Conservation (phyloP, 1,140 invertebrate species). For the Scylla paramamosain region DNA sequence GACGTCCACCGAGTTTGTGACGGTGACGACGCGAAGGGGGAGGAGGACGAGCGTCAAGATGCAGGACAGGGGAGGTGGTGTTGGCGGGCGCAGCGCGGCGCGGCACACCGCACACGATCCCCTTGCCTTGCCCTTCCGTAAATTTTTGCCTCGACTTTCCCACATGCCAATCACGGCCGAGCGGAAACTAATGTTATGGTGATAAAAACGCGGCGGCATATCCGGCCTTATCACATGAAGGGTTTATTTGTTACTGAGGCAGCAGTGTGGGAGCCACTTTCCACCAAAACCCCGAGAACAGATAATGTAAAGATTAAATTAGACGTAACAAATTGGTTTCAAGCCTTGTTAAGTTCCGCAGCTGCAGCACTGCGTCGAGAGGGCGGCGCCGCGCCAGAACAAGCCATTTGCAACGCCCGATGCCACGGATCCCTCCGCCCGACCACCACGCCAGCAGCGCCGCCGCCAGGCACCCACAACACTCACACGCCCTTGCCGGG, state of each 20-base stretch:
- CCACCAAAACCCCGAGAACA: not conserved
- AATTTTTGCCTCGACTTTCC: not conserved
- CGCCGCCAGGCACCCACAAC: not conserved
- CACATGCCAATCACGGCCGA: not conserved
- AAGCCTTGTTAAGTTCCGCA: constrained; percentile 38
- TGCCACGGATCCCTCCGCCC: not conserved
- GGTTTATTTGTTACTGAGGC: not conserved
- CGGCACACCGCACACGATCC: not conserved
- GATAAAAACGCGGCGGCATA: constrained; percentile 28
- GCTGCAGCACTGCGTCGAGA: not conserved
- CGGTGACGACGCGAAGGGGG: not conserved
- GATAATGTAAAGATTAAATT: constrained; percentile 28
- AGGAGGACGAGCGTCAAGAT: not conserved
- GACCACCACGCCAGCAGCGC: not conserved
- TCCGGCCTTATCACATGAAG: constrained; percentile 5
- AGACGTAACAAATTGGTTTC: constrained; percentile 50
- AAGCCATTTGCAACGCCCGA: not conserved
- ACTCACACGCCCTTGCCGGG: not conserved
- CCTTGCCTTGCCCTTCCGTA: not conserved
- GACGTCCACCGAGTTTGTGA: not conserved
- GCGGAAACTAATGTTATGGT: not conserved
- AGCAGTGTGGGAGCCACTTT: not conserved
- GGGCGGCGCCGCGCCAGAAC: not conserved
- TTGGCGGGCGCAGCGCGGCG: too few species aligned
- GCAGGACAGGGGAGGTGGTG: not conserved